Evolutionary conservation across 2,113 vertebrate genomes (phyloP).

Genomic region (Piaya cayana): DNA sequence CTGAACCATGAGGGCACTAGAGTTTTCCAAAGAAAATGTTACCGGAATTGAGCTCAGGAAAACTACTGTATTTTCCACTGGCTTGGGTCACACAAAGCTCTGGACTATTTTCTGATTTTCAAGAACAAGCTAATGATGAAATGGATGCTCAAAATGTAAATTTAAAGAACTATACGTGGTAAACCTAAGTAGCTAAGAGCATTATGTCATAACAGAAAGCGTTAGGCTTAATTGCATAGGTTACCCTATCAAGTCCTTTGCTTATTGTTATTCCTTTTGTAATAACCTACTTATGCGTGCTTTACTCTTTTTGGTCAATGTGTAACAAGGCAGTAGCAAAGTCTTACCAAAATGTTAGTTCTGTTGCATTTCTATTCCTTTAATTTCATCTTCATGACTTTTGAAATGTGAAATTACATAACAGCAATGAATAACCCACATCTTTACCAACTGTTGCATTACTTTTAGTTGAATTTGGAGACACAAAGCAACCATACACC

Average conservation of each 20-base stretch:
- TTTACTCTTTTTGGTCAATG: background rate
- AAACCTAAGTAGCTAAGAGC: background rate
- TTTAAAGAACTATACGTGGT: background rate
- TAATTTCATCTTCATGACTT: background rate
- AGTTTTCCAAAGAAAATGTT: constrained; percentile 35
- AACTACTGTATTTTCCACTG: constrained; percentile 41
- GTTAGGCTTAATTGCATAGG: background rate
- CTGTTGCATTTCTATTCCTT: background rate
- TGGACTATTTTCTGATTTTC: background rate
- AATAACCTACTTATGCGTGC: background rate
- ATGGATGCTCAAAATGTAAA: background rate
- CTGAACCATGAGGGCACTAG: background rate
- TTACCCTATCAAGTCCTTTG: background rate
- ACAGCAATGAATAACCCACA: background rate
- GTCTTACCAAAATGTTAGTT: background rate
- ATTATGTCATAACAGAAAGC: background rate
- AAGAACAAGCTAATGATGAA: background rate
- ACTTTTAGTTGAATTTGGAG: background rate
- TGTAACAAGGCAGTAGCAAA: background rate
- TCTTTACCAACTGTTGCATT: background rate
- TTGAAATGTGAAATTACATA: background rate
- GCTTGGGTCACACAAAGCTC: background rate
- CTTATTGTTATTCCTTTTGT: background rate
- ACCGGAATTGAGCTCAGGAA: constrained; percentile 10
- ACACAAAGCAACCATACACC: background rate